These are phyloP conservation scores for Hypolimnas misippus DNA, from an alignment of 2,888 invertebrate genomes.

Conservation along the genomic window DNA sequence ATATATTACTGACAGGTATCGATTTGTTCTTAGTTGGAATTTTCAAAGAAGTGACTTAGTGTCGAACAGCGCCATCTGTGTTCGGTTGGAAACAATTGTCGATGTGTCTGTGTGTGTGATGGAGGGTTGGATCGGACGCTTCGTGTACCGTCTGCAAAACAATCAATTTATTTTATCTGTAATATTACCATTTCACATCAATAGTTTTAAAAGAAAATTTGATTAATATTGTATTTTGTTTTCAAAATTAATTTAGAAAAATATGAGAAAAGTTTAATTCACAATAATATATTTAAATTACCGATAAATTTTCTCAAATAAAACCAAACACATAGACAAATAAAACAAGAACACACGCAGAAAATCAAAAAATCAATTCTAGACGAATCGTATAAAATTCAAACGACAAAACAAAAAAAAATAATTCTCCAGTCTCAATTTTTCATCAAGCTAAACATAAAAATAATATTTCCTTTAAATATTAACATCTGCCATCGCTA, in stretches of 20 bases:
- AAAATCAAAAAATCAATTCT: too few relatives aligned
- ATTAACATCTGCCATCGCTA: slow-evolving; percentile 63
- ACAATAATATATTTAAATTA: too few relatives aligned
- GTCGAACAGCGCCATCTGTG: slow-evolving; percentile 53
- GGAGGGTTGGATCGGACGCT: slow-evolving; percentile 75
- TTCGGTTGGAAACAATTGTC: slow-evolving; percentile 45
- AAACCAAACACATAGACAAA: too few relatives aligned
- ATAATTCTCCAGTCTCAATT: too few relatives aligned
- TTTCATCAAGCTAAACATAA: slow-evolving; percentile 22
- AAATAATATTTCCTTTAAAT: slow-evolving; percentile 33
- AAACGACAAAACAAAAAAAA: too few relatives aligned
- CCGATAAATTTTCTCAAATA: too few relatives aligned
- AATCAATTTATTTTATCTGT: slow-evolving; percentile 25
- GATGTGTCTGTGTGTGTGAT: slow-evolving; percentile 40
- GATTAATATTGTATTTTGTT: too few relatives aligned
- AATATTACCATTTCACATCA: not conserved
- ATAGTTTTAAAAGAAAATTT: too few relatives aligned
- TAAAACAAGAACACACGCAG: too few relatives aligned
- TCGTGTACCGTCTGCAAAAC: slow-evolving; percentile 57
- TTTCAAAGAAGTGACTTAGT: slow-evolving; percentile 38
- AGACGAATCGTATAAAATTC: too few relatives aligned
- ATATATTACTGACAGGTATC: slow-evolving; percentile 34
- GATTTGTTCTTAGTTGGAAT: slow-evolving; percentile 44
- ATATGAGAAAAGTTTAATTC: too few relatives aligned
- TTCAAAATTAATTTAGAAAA: too few relatives aligned